Percentiles rank a stretch among this genome's conserved stretches.
These are phyloP conservation scores for Apodemus sylvaticus DNA, from an alignment of 2,113 vertebrate species.

Conservation along the genomic window DNA sequence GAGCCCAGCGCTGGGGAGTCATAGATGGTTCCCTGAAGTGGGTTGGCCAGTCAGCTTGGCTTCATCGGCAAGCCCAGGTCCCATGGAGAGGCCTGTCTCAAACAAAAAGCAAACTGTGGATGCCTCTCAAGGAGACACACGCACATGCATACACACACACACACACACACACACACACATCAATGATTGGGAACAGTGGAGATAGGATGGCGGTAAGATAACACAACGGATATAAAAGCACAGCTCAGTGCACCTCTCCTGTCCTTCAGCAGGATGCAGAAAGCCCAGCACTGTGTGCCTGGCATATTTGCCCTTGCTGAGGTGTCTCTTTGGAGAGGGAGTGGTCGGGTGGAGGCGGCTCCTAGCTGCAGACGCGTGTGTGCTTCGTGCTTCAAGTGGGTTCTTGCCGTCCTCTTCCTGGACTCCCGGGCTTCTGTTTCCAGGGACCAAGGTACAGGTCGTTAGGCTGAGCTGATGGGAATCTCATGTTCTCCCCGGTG, in stretches of 20 bases:
- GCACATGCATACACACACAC: background rate
- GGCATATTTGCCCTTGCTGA: background rate
- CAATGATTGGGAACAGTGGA: background rate
- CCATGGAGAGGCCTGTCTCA: background rate
- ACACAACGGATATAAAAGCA: too few species aligned
- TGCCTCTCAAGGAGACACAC: background rate
- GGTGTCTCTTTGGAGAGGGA: background rate
- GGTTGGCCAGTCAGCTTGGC: background rate
- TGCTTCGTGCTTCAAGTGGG: background rate
- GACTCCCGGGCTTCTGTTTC: slow-evolving; percentile 58
- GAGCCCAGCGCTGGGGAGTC: background rate
- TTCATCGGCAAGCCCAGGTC: background rate
- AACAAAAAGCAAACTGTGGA: background rate
- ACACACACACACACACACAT: background rate
- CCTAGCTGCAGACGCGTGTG: background rate
- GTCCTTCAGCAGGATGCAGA: background rate
- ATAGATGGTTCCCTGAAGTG: background rate
- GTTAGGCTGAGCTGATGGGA: slow-evolving; percentile 68
- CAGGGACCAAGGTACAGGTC: slow-evolving; percentile 44
- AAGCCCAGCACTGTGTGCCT: background rate
- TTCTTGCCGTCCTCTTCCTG: background rate
- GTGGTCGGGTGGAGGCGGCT: background rate
- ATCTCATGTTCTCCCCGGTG: background rate
- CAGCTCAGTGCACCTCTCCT: background rate
- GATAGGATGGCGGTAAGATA: background rate